Base-by-base conservation (phyloP, 2,797 vertebrate genomes). In the Champsocephalus gunnari region DNA sequence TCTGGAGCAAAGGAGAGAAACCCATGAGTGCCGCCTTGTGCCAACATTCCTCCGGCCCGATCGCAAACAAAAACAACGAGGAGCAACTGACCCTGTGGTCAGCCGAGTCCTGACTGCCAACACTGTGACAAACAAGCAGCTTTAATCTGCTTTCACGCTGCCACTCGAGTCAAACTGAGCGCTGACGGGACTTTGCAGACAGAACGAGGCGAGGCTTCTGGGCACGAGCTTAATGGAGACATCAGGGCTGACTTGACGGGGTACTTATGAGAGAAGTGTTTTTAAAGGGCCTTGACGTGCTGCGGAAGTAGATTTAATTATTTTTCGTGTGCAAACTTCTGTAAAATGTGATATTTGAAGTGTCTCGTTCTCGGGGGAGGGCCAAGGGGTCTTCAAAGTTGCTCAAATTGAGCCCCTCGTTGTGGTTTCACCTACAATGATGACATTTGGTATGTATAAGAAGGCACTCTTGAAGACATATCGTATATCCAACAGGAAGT, bases 111-210 rank as follows among this genome's bases (percentile, higher is more conserved):
- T 77, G 86, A 93, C 89, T 93, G 72, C 77, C 84, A 80, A 72
- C 73, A 89, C 88, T 90, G 89, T 88, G 91, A 92, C 92, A 94
- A 94, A 93, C 92, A 94, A 38, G 92, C 90, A 87, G 89, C 82
- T 85, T 85, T 94, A 94, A 95, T 94, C 93, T 92, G 90, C 91
- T 95, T 93, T 94, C 91, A 94, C 89, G 87, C 91, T 90, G 84
- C 87, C 82, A 83, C 83, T 49, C 77, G 89, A 93, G 88, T 93
- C 91, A 93, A 91, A 93, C 89, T 78, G 89, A 92, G 90, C 84
- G 91, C 83, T 88, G 88, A 92, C 80, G 81, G 88, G 85, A 86
- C 84, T 90, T 90, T 88, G 87, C 86, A 90, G 88, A 89, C 81
- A 91, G 89, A 92, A 90, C 84, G 90, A 92, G 88, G 84, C 88